Evolutionary conservation across 2,797 vertebrate genomes (phyloP), one percentile per base, ranked within the genome.

Genomic region (Brachyalestes nurse): DNA sequence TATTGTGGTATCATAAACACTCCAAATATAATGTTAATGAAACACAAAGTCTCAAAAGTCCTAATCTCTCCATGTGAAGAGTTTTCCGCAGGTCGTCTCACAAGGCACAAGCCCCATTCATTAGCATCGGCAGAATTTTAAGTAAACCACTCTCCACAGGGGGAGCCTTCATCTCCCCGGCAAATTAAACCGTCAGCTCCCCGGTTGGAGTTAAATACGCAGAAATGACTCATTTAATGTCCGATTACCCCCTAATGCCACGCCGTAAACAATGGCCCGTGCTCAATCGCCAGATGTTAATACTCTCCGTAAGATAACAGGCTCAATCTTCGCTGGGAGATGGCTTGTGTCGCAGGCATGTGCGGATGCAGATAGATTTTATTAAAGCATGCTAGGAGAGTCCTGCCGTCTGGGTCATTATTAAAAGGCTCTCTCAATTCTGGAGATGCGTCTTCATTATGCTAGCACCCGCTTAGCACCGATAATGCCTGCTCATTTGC

Each of bases 401-500:
- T 87, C 79, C 86, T 84, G 81, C 84, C 82, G 87, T 90, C 47
- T 77, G 86, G 88, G 90, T 92, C 83, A 88, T 92, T 92, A 92
- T 91, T 90, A 87, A 89, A 92, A 82, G 86, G 83, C 82, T 88
- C 89, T 91, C 89, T 92, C 80, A 84, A 83, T 88, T 91, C 85
- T 87, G 78, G 84, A 87, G 88, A 91, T 91, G 88, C 74, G 75
- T 92, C 91, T 92, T 94, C 92, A 93, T 94, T 93, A 94, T 90
- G 88, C 82, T 80, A 78, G 79, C 81, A 34, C 85, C 88, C 88
- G 88, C 83, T 85, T 65, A 75, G 71, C 82, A 84, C 88, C 82
- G 92, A 94, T 93, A 94, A 93, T 89, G 47, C 88, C 12, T 85
- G 86, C 92, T 94, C 91, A 91, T 95, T 95, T 93, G 88, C 89